Conservation (phyloP, 2,888 invertebrate species). For the Andrena camellia region DNA sequence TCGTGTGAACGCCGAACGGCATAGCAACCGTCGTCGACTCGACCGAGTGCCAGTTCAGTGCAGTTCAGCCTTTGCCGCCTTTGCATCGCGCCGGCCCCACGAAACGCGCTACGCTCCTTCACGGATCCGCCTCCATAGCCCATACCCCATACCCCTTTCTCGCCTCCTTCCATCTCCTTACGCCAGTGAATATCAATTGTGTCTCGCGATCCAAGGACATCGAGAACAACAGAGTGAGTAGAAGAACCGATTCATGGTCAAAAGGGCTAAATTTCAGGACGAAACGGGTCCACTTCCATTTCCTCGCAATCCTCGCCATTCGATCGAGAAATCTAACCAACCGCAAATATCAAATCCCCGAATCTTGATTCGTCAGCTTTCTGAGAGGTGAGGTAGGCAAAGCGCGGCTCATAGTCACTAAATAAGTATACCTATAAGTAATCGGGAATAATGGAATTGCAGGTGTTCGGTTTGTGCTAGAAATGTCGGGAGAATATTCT, state of each 20-base stretch:
- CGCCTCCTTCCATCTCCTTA: background rate
- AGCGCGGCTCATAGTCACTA: too few species aligned
- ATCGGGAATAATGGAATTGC: background rate
- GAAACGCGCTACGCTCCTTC: conserved; percentile 47
- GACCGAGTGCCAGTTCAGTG: conserved; percentile 39
- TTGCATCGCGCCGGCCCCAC: conserved; percentile 43
- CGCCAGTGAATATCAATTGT: conserved; percentile 8
- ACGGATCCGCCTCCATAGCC: background rate
- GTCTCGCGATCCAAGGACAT: background rate
- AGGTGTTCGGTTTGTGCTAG: background rate
- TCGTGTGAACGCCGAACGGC: conserved; percentile 62
- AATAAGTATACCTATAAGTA: too few species aligned
- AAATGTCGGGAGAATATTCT: background rate
- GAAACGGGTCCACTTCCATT: too few species aligned
- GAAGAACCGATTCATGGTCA: background rate
- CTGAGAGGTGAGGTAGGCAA: too few species aligned
- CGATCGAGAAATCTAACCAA: too few species aligned
- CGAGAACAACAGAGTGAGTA: conserved; percentile 41
- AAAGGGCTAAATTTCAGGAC: background rate
- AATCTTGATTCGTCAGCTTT: too few species aligned
- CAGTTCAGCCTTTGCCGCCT: conserved; percentile 23
- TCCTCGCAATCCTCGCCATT: too few species aligned
- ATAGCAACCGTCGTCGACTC: conserved; percentile 68
- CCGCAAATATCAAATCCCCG: too few species aligned
- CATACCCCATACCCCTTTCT: background rate